phyloP scores from a whole-genome alignment of 2,797 vertebrate species.

The Phalanger gymnotis region DNA sequence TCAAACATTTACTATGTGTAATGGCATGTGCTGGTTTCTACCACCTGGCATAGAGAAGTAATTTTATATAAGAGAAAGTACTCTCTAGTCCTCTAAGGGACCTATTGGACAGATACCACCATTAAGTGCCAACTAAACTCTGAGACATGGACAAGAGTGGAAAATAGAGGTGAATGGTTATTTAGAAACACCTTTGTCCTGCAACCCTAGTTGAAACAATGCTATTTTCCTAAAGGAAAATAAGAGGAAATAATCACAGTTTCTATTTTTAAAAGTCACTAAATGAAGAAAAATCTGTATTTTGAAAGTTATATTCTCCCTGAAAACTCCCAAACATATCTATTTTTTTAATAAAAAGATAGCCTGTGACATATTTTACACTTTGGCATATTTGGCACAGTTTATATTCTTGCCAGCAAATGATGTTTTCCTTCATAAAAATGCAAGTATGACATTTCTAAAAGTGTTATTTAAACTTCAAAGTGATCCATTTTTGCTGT shows the following conservation, averaged over 20 bases:
- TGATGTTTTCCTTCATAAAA: constrained; percentile 13
- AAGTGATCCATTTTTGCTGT: not conserved
- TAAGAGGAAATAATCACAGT: not conserved
- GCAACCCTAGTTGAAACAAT: not conserved
- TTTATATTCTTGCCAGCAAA: not conserved
- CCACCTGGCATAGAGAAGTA: not conserved
- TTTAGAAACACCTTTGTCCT: not conserved
- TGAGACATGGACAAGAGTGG: not conserved
- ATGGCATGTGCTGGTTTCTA: not conserved
- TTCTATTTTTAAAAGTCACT: not conserved
- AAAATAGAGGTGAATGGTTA: not conserved
- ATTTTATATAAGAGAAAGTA: not conserved
- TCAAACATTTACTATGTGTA: not conserved
- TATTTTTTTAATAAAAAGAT: not conserved
- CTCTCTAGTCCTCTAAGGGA: not conserved
- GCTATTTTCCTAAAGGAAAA: not conserved
- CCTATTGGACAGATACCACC: not conserved
- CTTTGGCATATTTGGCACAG: constrained; percentile 1
- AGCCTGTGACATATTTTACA: not conserved
- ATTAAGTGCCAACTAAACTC: not conserved
- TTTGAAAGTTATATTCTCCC: not conserved
- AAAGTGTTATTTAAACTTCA: constrained; percentile 26
- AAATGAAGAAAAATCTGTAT: not conserved
- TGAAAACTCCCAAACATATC: not conserved
- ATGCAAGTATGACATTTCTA: constrained; percentile 8